Percentiles rank a stretch among this genome's conserved stretches.
Conservation (phyloP, 2,113 vertebrate genomes). For the Paedocypris sp. region DNA sequence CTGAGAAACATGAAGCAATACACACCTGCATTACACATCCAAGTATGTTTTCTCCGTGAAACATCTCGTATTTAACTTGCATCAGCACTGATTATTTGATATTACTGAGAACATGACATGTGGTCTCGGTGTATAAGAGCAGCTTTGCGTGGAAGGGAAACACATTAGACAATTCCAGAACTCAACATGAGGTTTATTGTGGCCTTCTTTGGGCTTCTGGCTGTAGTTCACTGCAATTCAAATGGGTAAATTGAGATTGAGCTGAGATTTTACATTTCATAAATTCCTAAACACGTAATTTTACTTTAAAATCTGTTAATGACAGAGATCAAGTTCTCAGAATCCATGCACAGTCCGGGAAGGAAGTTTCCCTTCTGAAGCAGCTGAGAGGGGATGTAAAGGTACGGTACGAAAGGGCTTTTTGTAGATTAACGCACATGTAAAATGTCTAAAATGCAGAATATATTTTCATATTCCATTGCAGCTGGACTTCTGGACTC, state of each 20-base stretch:
- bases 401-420: too few relatives aligned
- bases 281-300: neutral
- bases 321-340: slow-evolving; percentile 54
- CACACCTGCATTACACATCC: slow-evolving; percentile 35
- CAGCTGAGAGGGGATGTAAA: slow-evolving; percentile 35
- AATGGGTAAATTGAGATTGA: slow-evolving; percentile 43
- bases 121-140: slow-evolving; percentile 1
- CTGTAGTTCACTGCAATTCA: slow-evolving; percentile 41
- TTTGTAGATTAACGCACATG: too few relatives aligned
- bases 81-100: slow-evolving; percentile 8
- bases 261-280: neutral
- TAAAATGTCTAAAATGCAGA: neutral
- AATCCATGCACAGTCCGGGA: slow-evolving; percentile 41
- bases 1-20: slow-evolving; percentile 32
- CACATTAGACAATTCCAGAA: neutral
- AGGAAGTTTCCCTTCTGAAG: slow-evolving; percentile 44
- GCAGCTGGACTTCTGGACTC: slow-evolving; percentile 84
- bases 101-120: slow-evolving; percentile 20
- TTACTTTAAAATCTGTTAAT: neutral
- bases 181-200: slow-evolving; percentile 39
- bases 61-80: neutral
- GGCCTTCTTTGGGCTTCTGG: slow-evolving; percentile 41
- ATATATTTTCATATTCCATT: slow-evolving; percentile 1
- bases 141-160: neutral
- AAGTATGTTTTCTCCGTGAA: neutral